Base-by-base conservation (phyloP, 2,113 vertebrate species). In the Tylochromis polylepis region DNA sequence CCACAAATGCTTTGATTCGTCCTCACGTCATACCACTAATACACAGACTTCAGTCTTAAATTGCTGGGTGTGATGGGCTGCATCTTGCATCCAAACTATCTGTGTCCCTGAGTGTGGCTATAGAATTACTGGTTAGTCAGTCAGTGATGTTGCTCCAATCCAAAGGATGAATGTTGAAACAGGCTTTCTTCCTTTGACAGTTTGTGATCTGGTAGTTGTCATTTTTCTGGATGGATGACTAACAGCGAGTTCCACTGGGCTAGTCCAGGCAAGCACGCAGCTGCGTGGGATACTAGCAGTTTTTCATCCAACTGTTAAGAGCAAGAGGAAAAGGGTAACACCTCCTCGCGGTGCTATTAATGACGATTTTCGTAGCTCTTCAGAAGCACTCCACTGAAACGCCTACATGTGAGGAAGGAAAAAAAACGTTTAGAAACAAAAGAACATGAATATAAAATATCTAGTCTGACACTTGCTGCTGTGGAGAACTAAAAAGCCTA, bases 211-310 rank as follows among this genome's bases (percentile, higher is more conserved):
- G 53, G 65, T 89, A 83, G 90, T 90, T 90, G 91, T 94, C 89
- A 90, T 72, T 95, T 93, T 90, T 92, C 57, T 89, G 92, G 89
- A 92, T 93, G 81, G 90, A 85, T 95, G 94, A 95, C 87, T 95
- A 93, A 90, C 56, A 56, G 78, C 67, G 80, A 91, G 89, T 94
- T 91, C 60, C 85, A 55, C 57, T 16, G 84, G 91, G 55, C 94
- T 49, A 77, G 95, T 93, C 75, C 84, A 85, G 92, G 78, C 94
- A 92, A 5, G 95, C 84, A 67, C 3, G 15, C 7, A 60, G 9
- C 31, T 90, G 81, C 12, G 46, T 89, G 72, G 77, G 41, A 58
- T 79, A 34, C 62, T 62, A 12, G 14, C 31, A 82, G 51, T 91
- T 88, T 90, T 87, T 80, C 36, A 36, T 56, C 31, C 16, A n/a